Evolutionary conservation across 2,797 vertebrate genomes (phyloP), one percentile per base, ranked within the genome.

Genomic region (Melanotaenia pygmaea): DNA sequence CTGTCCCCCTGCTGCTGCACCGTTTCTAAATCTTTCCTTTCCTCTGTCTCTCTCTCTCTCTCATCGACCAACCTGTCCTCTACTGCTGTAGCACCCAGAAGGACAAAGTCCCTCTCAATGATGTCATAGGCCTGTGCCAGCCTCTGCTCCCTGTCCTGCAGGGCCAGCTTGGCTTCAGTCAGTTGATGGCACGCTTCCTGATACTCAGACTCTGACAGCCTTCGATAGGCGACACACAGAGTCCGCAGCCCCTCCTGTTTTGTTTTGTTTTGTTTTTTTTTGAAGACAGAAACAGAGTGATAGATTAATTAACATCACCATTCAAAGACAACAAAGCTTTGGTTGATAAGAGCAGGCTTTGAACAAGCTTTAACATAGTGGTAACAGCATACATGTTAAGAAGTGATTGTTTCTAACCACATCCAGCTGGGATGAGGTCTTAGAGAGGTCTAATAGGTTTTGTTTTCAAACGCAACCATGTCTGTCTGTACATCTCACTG

Each of bases 81-180:
- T 53, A 99, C 98, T 5, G 98, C 98, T 0, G 98, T 99, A 61
- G 98, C 98, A 13, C 98, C 98, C 68, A 99, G 93, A 83, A 99
- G 95, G 85, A 96, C 94, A 58, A 99, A 96, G 79, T 96, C 95
- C 61, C 87, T 96, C 93, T 99, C 98, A 8, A 99, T 96, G 81
- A 95, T 82, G 86, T 99, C 98, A 40, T 98, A 99, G 32, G 95
- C 96, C 87, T 98, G 97, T 0, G 96, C 95, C 79, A 99, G 89
- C 65, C 96, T 95, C 89, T 94, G 97, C 37, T 99, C 98, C 66
- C 97, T 93, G 67, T 99, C 97, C 70, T 96, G 97, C 79, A 99
- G 95, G 26, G 98, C 94, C 85, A 99, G 71, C 79, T 96, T 98
- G 84, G 98, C 97, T 37, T 87, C 92, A 56, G 89, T 96, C 61